These are phyloP conservation scores for Ibidorhyncha struthersii DNA, from an alignment of 2,113 vertebrate genomes.

Conservation along the genomic window DNA sequence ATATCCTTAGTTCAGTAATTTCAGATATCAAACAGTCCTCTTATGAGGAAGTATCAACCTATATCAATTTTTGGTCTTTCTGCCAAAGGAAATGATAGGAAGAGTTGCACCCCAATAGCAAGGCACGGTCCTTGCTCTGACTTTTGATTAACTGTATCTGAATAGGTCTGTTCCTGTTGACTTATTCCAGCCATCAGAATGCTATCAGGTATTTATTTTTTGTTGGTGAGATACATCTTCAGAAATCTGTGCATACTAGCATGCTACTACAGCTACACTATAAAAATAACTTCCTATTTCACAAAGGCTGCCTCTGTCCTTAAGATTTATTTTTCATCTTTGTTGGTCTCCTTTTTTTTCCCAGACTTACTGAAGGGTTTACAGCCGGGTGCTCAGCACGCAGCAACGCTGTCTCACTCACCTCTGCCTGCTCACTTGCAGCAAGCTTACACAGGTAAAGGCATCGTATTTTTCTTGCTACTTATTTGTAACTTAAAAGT, in stretches of 20 bases:
- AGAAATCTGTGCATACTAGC: not conserved
- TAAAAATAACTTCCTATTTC: not conserved
- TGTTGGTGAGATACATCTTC: not conserved
- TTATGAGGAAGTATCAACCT: not conserved
- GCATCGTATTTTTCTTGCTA: not conserved
- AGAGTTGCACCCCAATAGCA: not conserved
- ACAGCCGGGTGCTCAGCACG: slow-evolving; percentile 91
- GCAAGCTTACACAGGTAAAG: slow-evolving; percentile 93
- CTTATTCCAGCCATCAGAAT: not conserved
- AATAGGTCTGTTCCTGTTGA: not conserved
- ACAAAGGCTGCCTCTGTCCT: not conserved
- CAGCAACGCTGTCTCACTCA: slow-evolving; percentile 81
- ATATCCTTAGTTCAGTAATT: not conserved
- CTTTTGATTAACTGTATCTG: not conserved
- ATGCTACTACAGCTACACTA: not conserved
- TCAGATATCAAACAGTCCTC: not conserved
- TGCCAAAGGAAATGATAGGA: not conserved
- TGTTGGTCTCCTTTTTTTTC: not conserved
- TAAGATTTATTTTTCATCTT: not conserved
- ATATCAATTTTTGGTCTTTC: not conserved
- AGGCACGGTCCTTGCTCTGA: not conserved
- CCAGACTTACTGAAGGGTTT: slow-evolving; percentile 97
- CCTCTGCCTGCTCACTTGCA: slow-evolving; percentile 94
- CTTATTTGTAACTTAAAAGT: not conserved
- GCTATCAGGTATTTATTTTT: not conserved